Conservation (phyloP, 2,797 vertebrate genomes). For the Parauchenoglanis punctatus region DNA sequence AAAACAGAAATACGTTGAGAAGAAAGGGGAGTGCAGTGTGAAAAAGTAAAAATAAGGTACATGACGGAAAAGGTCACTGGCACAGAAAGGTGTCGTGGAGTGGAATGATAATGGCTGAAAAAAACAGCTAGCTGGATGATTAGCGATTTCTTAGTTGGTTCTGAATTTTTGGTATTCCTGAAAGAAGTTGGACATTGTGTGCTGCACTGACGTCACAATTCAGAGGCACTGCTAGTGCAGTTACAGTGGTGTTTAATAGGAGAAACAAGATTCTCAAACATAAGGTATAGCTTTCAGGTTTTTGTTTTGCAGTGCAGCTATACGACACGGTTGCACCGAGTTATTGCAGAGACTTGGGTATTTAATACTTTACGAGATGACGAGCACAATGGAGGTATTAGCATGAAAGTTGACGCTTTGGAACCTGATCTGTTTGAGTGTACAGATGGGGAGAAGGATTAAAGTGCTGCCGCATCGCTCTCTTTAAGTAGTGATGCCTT, state of each 20-base stretch:
- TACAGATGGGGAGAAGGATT: not conserved
- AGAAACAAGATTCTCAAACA: not conserved
- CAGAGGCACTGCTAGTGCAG: not conserved
- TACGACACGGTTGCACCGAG: not conserved
- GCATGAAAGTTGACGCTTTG: not conserved
- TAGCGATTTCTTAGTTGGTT: not conserved
- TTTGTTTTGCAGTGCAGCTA: not conserved
- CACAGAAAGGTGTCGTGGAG: constrained; percentile 25
- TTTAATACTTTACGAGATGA: not conserved
- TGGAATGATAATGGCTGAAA: not conserved
- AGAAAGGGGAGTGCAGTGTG: not conserved
- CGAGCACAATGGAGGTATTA: not conserved
- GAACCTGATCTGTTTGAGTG: not conserved
- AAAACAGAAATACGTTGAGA: constrained; percentile 29
- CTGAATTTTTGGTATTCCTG: not conserved
- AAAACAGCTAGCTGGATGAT: not conserved
- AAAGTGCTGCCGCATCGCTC: not conserved
- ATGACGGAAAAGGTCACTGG: constrained; percentile 1
- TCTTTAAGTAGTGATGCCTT: not conserved
- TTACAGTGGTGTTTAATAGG: not conserved
- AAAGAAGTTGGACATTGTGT: not conserved
- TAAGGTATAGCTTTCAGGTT: not conserved
- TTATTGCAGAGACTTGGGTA: too few species aligned
- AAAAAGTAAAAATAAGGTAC: constrained; percentile 5
- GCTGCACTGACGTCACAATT: not conserved